These are phyloP conservation scores for Smittia sp. DNA, from an alignment of 2,888 invertebrate genomes.

Conservation along the genomic window DNA sequence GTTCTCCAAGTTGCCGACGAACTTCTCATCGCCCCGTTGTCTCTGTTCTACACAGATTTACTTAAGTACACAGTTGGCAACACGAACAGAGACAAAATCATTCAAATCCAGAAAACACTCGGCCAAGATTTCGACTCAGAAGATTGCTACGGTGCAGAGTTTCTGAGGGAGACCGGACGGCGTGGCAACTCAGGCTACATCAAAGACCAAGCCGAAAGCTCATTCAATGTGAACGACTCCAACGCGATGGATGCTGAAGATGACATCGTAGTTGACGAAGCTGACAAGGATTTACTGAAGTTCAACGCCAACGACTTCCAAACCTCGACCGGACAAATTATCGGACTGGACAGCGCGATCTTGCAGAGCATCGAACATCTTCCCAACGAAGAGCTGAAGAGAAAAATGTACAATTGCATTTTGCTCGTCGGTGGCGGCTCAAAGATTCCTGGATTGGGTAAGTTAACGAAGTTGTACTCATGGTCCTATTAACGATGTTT, in stretches of 20 bases:
- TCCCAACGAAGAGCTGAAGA: slow-evolving; percentile 81
- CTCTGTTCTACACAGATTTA: slow-evolving; percentile 83
- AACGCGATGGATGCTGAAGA: slow-evolving; percentile 58
- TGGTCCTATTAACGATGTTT: no score
- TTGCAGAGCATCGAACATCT: slow-evolving; percentile 89
- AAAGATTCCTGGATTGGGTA: slow-evolving; percentile 79
- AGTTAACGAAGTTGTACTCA: no score
- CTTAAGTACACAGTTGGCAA: slow-evolving; percentile 61
- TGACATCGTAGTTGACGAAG: slow-evolving; percentile 70
- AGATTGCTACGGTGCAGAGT: slow-evolving; percentile 92
- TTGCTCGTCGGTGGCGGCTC: slow-evolving; percentile 89
- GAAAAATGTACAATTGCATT: slow-evolving; percentile 92
- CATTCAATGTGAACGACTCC: slow-evolving; percentile 50
- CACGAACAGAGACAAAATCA: slow-evolving; percentile 68
- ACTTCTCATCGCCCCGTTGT: slow-evolving; percentile 84
- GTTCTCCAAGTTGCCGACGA: slow-evolving; percentile 76
- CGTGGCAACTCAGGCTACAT: slow-evolving; percentile 45
- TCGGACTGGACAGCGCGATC: slow-evolving; percentile 87
- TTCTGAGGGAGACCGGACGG: slow-evolving; percentile 81
- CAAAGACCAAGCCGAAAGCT: slow-evolving; percentile 46
- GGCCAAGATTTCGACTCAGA: slow-evolving; percentile 75
- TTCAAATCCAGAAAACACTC: slow-evolving; percentile 67
- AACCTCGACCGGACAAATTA: slow-evolving; percentile 72
- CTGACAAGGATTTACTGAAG: slow-evolving; percentile 49
- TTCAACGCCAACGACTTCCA: slow-evolving; percentile 65